Conservation (phyloP, 1,140 invertebrate species). For the Drosophila ananassae region DNA sequence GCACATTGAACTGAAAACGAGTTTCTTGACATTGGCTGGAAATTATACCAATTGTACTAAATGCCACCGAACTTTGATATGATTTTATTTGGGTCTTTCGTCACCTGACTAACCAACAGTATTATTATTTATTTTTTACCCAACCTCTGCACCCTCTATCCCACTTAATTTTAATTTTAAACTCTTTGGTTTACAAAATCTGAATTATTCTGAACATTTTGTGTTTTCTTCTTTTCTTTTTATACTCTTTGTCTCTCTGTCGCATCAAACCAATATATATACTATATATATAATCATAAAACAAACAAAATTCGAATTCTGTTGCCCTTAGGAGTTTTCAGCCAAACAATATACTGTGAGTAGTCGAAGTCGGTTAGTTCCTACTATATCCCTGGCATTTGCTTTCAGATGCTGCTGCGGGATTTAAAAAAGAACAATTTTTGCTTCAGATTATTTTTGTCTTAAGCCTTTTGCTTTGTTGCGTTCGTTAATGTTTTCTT, state of each 20-base stretch:
- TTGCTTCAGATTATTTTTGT: constrained; percentile 48
- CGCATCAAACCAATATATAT: constrained; percentile 35
- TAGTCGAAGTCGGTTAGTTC: constrained; percentile 59
- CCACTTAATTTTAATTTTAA: constrained; percentile 30
- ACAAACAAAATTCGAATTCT: constrained; percentile 53
- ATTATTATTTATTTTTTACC: neutral
- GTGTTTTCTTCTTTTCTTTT: constrained; percentile 75
- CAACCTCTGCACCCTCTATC: constrained; percentile 2
- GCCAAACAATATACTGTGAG: constrained; percentile 84
- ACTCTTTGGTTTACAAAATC: constrained; percentile 26
- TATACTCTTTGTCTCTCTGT: constrained; percentile 47
- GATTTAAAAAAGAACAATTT: constrained; percentile 24
- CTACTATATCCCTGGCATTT: constrained; percentile 38
- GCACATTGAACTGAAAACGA: constrained; percentile 27
- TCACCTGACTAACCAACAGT: constrained; percentile 17
- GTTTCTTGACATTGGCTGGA: constrained; percentile 34
- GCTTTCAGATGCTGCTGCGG: constrained; percentile 22
- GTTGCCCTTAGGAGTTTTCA: constrained; percentile 82
- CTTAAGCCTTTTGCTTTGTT: constrained; percentile 59
- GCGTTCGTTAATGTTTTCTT: constrained; percentile 44
- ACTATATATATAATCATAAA: constrained; percentile 31
- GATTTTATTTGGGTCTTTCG: constrained; percentile 14
- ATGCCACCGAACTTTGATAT: constrained; percentile 18
- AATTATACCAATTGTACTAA: constrained; percentile 2
- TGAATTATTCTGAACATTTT: constrained; percentile 43